Conservation (phyloP, 2,888 invertebrate genomes). For the Drosophila affinis region DNA sequence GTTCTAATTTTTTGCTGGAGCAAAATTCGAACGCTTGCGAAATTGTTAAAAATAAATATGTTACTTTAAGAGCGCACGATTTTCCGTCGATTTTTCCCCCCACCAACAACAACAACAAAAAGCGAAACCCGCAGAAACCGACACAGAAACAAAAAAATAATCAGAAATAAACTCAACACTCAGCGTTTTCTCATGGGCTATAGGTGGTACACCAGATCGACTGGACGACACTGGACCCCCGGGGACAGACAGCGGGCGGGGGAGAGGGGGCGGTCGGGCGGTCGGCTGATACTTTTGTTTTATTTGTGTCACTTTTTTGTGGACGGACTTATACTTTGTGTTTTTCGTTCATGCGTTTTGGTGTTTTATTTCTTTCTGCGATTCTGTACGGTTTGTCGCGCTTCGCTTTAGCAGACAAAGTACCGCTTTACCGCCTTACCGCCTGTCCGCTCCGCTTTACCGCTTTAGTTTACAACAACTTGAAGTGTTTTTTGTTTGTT, state of each 20-base stretch:
- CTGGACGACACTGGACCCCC: slow-evolving; percentile 34
- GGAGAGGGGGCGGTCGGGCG: too few relatives aligned
- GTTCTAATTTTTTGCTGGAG: slow-evolving; percentile 58
- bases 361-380: slow-evolving; percentile 4
- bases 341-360: slow-evolving; percentile 2
- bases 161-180: slow-evolving; percentile 75
- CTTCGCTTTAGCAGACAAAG: slow-evolving; percentile 18
- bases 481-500: slow-evolving; percentile 29
- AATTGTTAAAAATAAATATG: slow-evolving; percentile 78
- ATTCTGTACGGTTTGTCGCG: slow-evolving; percentile 38
- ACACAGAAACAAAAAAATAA: slow-evolving; percentile 36
- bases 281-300: slow-evolving; percentile 20
- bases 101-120: slow-evolving; percentile 28
- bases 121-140: slow-evolving; percentile 42
- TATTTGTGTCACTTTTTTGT: slow-evolving; percentile 47
- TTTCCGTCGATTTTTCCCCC: slow-evolving; percentile 42
- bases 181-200: slow-evolving; percentile 50
- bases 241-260: not conserved
- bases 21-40: slow-evolving; percentile 70
- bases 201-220: slow-evolving; percentile 33
- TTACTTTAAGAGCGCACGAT: slow-evolving; percentile 63
- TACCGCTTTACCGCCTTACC: slow-evolving; percentile 19
- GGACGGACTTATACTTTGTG: slow-evolving; percentile 6
- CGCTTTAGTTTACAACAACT: slow-evolving; percentile 36
- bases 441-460: not conserved